These are phyloP conservation scores for Conus ventricosus DNA, from an alignment of 1,140 invertebrate species.

Conservation along the genomic window DNA sequence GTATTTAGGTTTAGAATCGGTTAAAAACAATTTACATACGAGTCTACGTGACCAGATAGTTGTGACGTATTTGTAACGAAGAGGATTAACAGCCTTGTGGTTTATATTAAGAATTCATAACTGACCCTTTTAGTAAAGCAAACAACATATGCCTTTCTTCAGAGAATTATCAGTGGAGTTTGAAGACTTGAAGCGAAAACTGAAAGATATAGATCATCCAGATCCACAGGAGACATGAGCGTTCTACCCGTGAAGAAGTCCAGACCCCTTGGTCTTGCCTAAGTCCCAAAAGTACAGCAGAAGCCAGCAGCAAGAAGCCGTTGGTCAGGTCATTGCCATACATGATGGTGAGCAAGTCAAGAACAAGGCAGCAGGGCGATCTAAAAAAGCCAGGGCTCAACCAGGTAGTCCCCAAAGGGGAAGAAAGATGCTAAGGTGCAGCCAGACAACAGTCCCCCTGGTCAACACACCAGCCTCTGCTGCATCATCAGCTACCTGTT, in stretches of 20 bases:
- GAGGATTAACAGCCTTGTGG: too few relatives aligned
- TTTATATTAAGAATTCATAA: too few relatives aligned
- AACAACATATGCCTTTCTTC: neutral
- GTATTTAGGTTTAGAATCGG: too few relatives aligned
- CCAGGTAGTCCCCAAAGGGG: neutral
- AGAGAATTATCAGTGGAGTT: constrained; percentile 7
- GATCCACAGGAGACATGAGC: neutral
- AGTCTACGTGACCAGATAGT: too few relatives aligned
- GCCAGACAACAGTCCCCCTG: neutral
- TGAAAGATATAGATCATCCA: constrained; percentile 10
- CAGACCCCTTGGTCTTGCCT: neutral
- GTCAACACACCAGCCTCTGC: neutral
- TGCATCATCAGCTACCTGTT: neutral
- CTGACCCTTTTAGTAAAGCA: too few relatives aligned
- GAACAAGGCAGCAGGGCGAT: neutral
- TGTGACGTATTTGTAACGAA: too few relatives aligned
- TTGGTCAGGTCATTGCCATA: constrained; percentile 1
- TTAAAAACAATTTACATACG: too few relatives aligned
- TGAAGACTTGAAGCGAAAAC: constrained; percentile 30
- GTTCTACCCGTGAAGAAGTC: constrained; percentile 5
- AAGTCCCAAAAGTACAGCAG: neutral
- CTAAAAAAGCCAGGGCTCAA: constrained; percentile 9
- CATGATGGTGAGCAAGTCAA: neutral
- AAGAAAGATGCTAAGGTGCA: neutral
- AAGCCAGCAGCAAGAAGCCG: neutral